These are phyloP conservation scores for Trichacis sp. DNA, from an alignment of 2,888 invertebrate genomes.

Conservation along the genomic window DNA sequence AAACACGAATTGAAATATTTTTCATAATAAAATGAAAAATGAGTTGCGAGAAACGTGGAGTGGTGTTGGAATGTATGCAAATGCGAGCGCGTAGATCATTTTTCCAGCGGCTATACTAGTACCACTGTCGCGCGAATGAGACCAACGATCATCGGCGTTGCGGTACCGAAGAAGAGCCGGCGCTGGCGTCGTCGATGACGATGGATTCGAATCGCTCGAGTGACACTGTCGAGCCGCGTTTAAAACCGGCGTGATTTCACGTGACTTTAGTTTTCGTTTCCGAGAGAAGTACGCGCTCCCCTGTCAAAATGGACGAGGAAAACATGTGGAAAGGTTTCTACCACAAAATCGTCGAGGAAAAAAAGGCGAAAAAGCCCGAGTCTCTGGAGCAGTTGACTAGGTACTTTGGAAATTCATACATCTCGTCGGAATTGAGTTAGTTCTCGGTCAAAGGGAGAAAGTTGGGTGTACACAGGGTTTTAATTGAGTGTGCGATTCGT, in stretches of 20 bases:
- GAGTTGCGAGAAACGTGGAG: too few relatives aligned
- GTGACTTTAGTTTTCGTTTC: not conserved
- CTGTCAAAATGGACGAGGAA: conserved; percentile 75
- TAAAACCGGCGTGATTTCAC: not conserved
- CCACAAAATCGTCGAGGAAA: conserved; percentile 69
- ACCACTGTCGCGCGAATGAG: too few relatives aligned
- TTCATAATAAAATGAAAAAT: too few relatives aligned
- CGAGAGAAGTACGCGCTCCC: not conserved
- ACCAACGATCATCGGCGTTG: not conserved
- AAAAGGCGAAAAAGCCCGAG: conserved; percentile 75
- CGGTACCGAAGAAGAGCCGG: not conserved
- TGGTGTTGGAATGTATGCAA: too few relatives aligned
- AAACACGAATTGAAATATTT: too few relatives aligned
- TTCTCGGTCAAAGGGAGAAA: too few relatives aligned
- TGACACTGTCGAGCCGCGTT: not conserved
- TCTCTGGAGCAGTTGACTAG: conserved; percentile 27
- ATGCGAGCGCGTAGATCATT: too few relatives aligned
- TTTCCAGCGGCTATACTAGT: too few relatives aligned
- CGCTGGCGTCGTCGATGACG: not conserved
- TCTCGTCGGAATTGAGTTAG: not conserved
- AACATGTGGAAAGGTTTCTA: conserved; percentile 84
- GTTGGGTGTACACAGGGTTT: not conserved
- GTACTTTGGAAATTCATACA: conserved; percentile 15
- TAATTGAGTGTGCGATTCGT: not conserved
- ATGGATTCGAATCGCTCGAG: not conserved